Percentiles rank a stretch among this genome's conserved stretches.
Evolutionary conservation across 2,888 invertebrate species (phyloP).

Genomic region (Cartodere bifasciata): DNA sequence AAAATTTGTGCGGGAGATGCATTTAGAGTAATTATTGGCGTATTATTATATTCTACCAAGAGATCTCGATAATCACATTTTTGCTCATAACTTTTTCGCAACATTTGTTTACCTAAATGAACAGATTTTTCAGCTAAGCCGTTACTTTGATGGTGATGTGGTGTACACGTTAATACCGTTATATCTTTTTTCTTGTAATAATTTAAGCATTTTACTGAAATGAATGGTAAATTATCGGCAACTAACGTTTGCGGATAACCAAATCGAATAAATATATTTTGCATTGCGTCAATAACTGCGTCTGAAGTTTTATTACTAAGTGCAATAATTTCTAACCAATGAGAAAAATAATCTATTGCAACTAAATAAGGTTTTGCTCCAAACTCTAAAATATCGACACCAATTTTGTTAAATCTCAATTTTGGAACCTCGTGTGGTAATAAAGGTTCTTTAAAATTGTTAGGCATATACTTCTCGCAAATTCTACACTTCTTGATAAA

Average conservation of each 20-base stretch:
- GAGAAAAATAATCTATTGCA: constrained; percentile 16
- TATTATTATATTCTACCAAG: too few species aligned
- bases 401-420: constrained; percentile 16
- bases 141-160: constrained; percentile 15
- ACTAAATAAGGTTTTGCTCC: constrained; percentile 17
- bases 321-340: constrained; percentile 17
- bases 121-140: constrained; percentile 18
- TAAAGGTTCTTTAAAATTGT: constrained; percentile 16
- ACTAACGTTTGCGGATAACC: constrained; percentile 20
- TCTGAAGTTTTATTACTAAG: constrained; percentile 16
- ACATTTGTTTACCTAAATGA: constrained; percentile 17
- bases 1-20: constrained; percentile 17
- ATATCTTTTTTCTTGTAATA: constrained; percentile 16
- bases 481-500: constrained; percentile 14
- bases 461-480: constrained; percentile 15
- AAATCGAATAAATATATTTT: constrained; percentile 16
- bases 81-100: constrained; percentile 15
- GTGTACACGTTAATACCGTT: constrained; percentile 12
- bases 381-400: too few species aligned
- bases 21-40: constrained; percentile 12
- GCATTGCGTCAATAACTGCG: constrained; percentile 15
- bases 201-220: constrained; percentile 14
- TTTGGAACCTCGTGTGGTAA: constrained; percentile 16
- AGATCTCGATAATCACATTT: too few species aligned
- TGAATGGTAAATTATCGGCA: constrained; percentile 18